Conservation (phyloP, 2,113 vertebrate species). For the Sinocyclocheilus anshuiensis region DNA sequence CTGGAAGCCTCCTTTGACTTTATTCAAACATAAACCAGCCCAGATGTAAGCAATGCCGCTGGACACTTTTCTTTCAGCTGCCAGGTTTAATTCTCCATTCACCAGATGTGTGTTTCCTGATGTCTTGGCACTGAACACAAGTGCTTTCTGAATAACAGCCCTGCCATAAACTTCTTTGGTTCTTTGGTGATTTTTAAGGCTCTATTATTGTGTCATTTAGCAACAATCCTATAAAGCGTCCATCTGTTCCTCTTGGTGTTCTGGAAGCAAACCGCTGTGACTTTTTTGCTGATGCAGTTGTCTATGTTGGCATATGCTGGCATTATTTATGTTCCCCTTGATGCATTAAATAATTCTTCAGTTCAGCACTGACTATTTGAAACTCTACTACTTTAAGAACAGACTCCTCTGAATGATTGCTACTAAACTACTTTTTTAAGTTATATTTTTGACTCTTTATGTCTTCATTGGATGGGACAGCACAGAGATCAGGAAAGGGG, state of each 20-base stretch:
- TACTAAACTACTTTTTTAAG: background rate
- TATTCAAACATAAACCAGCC: background rate
- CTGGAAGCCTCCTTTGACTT: background rate
- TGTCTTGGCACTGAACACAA: background rate
- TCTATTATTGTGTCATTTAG: constrained; percentile 1
- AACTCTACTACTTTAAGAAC: background rate
- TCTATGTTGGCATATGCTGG: background rate
- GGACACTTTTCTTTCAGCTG: background rate
- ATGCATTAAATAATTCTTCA: constrained; percentile 31
- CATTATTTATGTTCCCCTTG: constrained; percentile 17
- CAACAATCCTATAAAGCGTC: background rate
- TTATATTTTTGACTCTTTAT: background rate
- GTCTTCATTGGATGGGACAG: background rate
- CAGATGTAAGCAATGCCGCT: background rate
- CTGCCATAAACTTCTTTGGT: background rate
- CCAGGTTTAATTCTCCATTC: background rate
- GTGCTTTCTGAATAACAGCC: constrained; percentile 5
- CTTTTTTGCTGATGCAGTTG: constrained; percentile 25
- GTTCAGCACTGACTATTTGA: background rate
- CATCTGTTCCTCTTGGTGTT: constrained; percentile 10
- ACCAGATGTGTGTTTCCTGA: background rate
- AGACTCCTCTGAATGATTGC: background rate
- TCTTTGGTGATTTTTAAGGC: constrained; percentile 10
- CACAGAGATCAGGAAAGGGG: too few species aligned
- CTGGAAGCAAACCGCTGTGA: background rate